Evolutionary conservation across 2,797 vertebrate genomes (phyloP).

Genomic region (Astyanax mexicanus): DNA sequence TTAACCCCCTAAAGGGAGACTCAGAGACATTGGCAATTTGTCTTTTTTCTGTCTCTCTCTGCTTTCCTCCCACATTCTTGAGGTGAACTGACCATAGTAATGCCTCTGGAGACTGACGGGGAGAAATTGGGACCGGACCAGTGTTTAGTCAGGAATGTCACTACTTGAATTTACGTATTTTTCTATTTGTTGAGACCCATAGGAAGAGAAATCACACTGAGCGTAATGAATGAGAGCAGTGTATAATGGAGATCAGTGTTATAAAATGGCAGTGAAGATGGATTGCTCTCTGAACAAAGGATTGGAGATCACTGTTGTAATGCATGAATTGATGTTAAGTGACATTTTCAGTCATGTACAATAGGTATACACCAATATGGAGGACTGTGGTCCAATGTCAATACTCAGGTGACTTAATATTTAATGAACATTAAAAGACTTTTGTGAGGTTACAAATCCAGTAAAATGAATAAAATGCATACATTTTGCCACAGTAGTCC

Average conservation of each 20-base stretch:
- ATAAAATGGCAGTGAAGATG: not conserved
- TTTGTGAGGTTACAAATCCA: too few species aligned
- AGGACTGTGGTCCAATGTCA: too few species aligned
- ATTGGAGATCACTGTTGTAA: too few species aligned
- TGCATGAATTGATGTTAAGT: too few species aligned
- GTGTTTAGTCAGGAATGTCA: not conserved
- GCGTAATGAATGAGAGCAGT: not conserved
- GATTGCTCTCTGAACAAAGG: too few species aligned
- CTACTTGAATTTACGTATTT: not conserved
- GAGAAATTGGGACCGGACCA: not conserved
- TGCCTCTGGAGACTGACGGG: not conserved
- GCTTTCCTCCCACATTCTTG: conserved; percentile 22
- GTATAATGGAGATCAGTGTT: not conserved
- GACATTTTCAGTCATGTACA: too few species aligned
- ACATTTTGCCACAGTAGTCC: too few species aligned
- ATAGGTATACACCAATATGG: too few species aligned
- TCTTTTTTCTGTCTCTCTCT: conserved; percentile 18
- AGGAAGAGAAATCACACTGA: not conserved
- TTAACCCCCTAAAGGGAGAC: conserved; percentile 11
- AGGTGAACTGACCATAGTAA: conserved; percentile 7
- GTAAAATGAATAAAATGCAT: too few species aligned
- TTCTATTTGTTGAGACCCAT: not conserved
- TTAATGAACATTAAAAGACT: too few species aligned
- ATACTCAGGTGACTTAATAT: too few species aligned
- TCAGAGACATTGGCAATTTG: conserved; percentile 12